Evolutionary conservation across 2,888 invertebrate genomes (phyloP), one percentile per base, ranked within the genome.

Genomic region (Taenaris catops): DNA sequence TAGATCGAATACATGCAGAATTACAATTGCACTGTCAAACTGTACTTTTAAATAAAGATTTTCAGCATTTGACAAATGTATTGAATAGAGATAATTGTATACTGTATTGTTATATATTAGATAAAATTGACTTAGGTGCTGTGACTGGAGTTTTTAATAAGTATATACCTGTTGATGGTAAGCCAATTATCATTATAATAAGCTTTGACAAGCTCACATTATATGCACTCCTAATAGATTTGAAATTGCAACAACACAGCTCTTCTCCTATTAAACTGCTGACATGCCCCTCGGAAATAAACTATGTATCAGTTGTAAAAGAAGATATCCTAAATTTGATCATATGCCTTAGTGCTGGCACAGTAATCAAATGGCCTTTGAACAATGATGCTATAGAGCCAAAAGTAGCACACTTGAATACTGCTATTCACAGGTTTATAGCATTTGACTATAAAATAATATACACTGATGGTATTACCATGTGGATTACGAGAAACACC

Each of bases 401-500:
- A 2, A 31, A 58, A 3, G 44, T 67, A 2, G 48, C 68, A 2
- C 71, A 83, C 54, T 57, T 84, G 11, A 84, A 83, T 34, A 63
- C 53, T 14, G 59, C 72, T 3, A 51, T 83, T 21, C 41, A 62
- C 24, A 81, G 72, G 53, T 56, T 66, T 38, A 3, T 54, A 1
- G 9, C 44, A 0, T 19, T 44, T 1, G 61, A 70, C 25, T 51
- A 74, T 14, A 34, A 36, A 10, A 10, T 79, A 3, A 33, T 80
- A 26, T 84, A 79, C 37, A 64, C 80, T 2, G 81, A 84, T 56
- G 74, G 76, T 1, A 35, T 36, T 1, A 57, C 65, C 7, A 56
- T 81, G 63, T 84, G 83, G 83, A 73, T 61, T 44, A 53, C 59
- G 3, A 64, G 73, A 14, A 58, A 71, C 8, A 44, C 52, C 25